Evolutionary conservation across 2,113 vertebrate species (phyloP).

Genomic region (Hassar affinis): DNA sequence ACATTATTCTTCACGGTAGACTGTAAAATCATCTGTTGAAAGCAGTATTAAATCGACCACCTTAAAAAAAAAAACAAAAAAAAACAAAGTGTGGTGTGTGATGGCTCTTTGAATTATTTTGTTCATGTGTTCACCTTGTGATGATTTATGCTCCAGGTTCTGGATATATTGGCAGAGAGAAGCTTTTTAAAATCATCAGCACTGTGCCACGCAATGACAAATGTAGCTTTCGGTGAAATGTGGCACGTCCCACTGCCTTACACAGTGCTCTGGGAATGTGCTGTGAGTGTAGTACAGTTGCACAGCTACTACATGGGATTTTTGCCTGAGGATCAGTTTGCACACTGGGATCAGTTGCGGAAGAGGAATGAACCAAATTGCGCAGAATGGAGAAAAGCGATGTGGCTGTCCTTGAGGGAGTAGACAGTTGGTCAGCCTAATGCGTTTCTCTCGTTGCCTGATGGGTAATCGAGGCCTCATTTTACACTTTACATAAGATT

Average conservation of each 20-base stretch:
- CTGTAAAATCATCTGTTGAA: conserved; percentile 48
- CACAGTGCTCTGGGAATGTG: conserved; percentile 15
- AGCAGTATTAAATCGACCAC: conserved; percentile 10
- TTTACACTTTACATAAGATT: conserved; percentile 58
- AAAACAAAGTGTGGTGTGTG: no score
- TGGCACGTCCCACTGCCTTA: conserved; percentile 18
- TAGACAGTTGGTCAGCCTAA: conserved; percentile 63
- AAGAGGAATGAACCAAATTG: conserved; percentile 68
- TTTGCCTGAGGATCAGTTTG: conserved; percentile 56
- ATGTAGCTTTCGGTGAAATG: conserved; percentile 24
- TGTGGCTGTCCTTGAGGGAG: conserved; percentile 52
- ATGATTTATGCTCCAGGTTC: conserved; percentile 7
- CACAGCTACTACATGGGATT: conserved; percentile 44
- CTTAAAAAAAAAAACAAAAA: background rate
- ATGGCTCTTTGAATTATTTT: background rate
- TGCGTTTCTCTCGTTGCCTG: conserved; percentile 59
- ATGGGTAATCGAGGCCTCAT: conserved; percentile 57
- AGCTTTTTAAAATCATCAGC: conserved; percentile 12
- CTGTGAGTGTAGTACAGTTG: conserved; percentile 40
- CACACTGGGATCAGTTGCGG: conserved; percentile 66
- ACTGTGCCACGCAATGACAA: conserved; percentile 9
- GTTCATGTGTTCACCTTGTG: conserved; percentile 5
- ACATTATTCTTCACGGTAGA: conserved; percentile 30
- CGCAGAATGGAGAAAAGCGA: conserved; percentile 55
- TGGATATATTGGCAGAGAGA: background rate